Evolutionary conservation across 2,888 invertebrate species (phyloP), one percentile per base, ranked within the genome.

Genomic region (Dermolepida albohirtum): DNA sequence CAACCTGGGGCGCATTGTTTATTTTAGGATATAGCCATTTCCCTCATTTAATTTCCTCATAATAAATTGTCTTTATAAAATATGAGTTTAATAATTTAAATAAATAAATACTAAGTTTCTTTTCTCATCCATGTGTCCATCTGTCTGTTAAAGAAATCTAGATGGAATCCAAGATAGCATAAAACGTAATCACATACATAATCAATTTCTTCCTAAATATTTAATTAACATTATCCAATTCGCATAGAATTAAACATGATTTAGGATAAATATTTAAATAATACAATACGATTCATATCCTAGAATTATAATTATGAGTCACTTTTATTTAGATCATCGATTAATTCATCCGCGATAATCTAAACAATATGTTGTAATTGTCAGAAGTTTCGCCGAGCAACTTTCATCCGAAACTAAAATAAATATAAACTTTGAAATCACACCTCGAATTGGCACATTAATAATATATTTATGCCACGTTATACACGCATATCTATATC

Each of bases 221-320:
- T 54, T 17, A 39, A 54, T 40, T 54, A 54, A 54, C 10, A 11
- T 40, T 16, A 17, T 34, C 8, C n/a, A 40, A 54, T 54, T 40
- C 14, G 40, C 16, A 40, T 2, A 14, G 17, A 54, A 14, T 14
- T 54, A n/a, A 40, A 40, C 39, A 40, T 54, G 40, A 54, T 40
- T 54, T 54, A 54, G 54, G 34, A 16, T 54, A 54, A 54, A 54
- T 54, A 54, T 54, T 40, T 54, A 54, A 54, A 34, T 54, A 54
- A 40, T 40, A 54, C 54, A 39, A 54, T 39, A 54, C 40, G 40
- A 54, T 39, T n/a, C 40, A 14, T 41, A 39, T 40, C 39, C 14
- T 10, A 5, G 6, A 54, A 16, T 11, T 8, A 5, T 54, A 54
- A 54, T 54, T 52, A 52, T 39, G 39, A 52, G 16, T 52, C 52